phyloP scores from a whole-genome alignment of 2,888 invertebrate species.

The Megalurothrips usitatus region DNA sequence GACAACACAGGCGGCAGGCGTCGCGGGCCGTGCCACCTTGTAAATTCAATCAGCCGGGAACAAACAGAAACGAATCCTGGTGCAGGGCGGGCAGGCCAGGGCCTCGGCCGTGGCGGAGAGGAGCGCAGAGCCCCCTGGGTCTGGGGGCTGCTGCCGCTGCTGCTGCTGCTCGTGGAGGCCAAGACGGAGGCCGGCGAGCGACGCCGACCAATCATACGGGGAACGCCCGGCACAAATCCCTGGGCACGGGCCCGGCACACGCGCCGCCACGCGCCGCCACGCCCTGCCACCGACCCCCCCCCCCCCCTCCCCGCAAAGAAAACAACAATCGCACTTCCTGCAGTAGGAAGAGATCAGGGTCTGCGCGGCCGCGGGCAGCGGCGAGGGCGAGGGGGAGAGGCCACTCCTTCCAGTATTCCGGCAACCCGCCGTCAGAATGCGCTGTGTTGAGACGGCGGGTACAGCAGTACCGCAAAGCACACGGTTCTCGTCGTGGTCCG shows the following conservation, averaged over 20 bases:
- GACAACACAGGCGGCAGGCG: too few relatives aligned
- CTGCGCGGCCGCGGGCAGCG: neutral
- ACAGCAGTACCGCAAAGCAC: too few relatives aligned
- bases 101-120: neutral
- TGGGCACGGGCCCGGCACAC: neutral
- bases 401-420: too few relatives aligned
- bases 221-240: conserved; percentile 8
- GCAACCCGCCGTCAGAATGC: too few relatives aligned
- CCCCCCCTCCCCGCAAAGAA: neutral
- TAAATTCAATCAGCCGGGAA: conserved; percentile 12
- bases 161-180: neutral
- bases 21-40: neutral
- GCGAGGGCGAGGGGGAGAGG: too few relatives aligned
- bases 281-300: neutral
- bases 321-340: neutral
- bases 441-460: too few relatives aligned
- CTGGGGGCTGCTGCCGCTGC: too few relatives aligned
- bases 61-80: conserved; percentile 11
- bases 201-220: neutral
- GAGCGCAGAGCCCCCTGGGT: neutral
- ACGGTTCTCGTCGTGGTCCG: too few relatives aligned
- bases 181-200: neutral
- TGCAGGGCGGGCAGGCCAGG: neutral
- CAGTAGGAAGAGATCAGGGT: neutral
- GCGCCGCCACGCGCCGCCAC: neutral